These are phyloP conservation scores for Apodemus speciosus DNA, from an alignment of 2,113 vertebrate species.

Conservation along the genomic window DNA sequence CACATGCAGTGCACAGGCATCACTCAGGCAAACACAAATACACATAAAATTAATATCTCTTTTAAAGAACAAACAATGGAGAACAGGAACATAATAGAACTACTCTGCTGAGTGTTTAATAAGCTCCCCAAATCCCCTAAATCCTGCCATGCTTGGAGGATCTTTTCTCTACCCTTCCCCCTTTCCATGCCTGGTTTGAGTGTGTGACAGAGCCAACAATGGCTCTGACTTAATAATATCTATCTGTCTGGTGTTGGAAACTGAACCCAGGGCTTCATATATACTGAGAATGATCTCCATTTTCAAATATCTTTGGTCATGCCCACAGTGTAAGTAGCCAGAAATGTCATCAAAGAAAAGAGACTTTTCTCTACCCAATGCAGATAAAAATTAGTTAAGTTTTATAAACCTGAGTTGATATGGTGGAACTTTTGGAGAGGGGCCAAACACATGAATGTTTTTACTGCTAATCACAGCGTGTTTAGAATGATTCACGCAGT, in stretches of 20 bases:
- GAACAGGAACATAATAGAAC: neutral
- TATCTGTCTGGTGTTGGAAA: neutral
- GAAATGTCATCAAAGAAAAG: neutral
- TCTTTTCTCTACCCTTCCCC: too few relatives aligned
- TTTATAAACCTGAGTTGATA: neutral
- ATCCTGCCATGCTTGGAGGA: rapidly evolving
- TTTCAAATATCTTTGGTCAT: neutral
- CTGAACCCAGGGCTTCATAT: neutral
- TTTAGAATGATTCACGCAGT: neutral
- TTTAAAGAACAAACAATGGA: neutral
- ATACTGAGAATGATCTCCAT: neutral
- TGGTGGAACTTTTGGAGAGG: neutral
- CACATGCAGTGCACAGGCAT: neutral
- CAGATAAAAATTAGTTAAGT: neutral
- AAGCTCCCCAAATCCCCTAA: neutral
- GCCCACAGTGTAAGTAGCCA: neutral
- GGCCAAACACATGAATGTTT: too few relatives aligned
- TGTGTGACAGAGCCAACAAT: neutral
- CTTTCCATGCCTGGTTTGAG: rapidly evolving
- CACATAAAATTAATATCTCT: neutral
- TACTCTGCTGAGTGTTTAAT: neutral
- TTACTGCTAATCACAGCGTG: neutral
- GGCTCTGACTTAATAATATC: neutral
- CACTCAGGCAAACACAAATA: neutral
- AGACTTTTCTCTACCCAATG: neutral